Base-by-base conservation (phyloP, 2,888 invertebrate species). In the Cheilosia pagana region DNA sequence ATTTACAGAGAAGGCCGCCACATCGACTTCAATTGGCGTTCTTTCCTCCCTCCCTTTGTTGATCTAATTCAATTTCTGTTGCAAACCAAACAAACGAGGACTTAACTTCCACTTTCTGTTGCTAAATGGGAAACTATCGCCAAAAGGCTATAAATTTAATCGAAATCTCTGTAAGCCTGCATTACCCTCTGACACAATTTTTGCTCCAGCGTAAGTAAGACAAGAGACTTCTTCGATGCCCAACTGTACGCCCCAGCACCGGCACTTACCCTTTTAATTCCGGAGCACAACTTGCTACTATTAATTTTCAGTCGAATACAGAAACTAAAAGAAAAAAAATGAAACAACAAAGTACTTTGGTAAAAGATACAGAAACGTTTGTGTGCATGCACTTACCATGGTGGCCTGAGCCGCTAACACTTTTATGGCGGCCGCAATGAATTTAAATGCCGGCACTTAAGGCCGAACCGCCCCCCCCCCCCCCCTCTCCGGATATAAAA, bases 401-500 rank as follows among this genome's bases (percentile, higher is more conserved):
- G 48, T 39, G 50, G 48, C 50, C 60, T 8, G 39, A 41, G 41
- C 60, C 45, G 25, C 68, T 45, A 70, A 70, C 53, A 70, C 31
- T 78, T 78, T 78, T 78, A 78, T 59, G 45, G 71, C 70, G 35
- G 28, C 48, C 62, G 57, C 77, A 78, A 78, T 71, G 71, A 78
- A 71, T 71, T 78, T 78, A 71, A 78, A 78, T 71, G 77, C 71
- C 63, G 50, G 63, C 77, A 78, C 63, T 78, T 78, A 78, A 70
- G 63, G 19, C 70, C 39, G 31, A 62, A 39, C 62, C 50, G 19
- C 39, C 39, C 35, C 48, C 57, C 45, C 53, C 70, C 14, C 39
- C 39, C 35, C 48, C 57, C 45, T 43, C 70, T 39, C 16, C 16
- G 63, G 71, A 71, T 62, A 78, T 78, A 78, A 78, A 78, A 70